A percentile compares a stretch with the other conserved stretches of the same genome.
phyloP scores from a whole-genome alignment of 64 coral and sea anemone genomes.

The Stichodactyla helianthus region DNA sequence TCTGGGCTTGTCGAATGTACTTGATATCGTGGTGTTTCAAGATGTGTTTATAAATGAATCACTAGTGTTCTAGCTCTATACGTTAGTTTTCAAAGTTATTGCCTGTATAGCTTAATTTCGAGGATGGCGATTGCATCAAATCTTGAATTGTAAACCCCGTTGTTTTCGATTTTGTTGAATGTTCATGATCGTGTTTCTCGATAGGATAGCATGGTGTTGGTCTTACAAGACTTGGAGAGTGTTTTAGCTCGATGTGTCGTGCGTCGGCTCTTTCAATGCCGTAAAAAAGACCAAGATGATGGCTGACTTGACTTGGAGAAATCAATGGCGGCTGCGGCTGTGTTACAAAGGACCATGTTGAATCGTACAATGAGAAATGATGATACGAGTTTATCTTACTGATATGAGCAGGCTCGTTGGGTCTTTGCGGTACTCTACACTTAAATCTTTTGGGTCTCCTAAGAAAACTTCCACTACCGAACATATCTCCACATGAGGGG shows the following conservation, averaged over 20 bases:
- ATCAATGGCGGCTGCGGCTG: background rate
- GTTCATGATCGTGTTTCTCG: background rate
- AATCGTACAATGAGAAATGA: slow-evolving; percentile 60
- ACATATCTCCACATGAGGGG: slow-evolving; percentile 82
- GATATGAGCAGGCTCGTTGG: slow-evolving; percentile 83
- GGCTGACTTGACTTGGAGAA: background rate
- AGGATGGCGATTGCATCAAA: background rate
- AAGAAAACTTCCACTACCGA: slow-evolving; percentile 80
- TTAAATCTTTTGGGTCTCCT: slow-evolving; percentile 82
- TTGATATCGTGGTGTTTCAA: no score
- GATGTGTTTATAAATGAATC: background rate
- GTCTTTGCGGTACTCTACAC: slow-evolving; percentile 53
- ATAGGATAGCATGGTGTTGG: background rate
- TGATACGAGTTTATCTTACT: slow-evolving; percentile 73
- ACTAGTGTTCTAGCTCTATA: background rate
- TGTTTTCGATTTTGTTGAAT: background rate
- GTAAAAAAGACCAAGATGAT: background rate
- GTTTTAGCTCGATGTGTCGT: background rate
- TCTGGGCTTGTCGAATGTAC: no score
- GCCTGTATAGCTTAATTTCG: background rate
- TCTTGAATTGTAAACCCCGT: background rate
- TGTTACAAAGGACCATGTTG: background rate
- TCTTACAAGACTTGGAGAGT: background rate
- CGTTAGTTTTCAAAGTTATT: background rate
- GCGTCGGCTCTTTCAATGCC: background rate